Evolutionary conservation across 2,888 invertebrate genomes (phyloP), one percentile per base, ranked within the genome.

Genomic region (Drosophila flavopinicola): DNA sequence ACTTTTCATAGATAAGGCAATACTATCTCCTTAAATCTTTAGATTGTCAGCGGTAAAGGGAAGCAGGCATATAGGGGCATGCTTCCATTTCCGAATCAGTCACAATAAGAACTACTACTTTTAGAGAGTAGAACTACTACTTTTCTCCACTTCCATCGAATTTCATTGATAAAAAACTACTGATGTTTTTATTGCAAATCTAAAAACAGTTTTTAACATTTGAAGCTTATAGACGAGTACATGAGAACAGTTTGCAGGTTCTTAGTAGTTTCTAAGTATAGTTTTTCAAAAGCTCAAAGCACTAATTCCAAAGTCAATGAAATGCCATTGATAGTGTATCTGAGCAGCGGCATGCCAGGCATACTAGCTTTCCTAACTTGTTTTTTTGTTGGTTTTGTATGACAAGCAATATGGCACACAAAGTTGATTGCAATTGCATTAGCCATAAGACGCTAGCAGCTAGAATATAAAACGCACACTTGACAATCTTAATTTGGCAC

Each of bases 381-480:
- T 42, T 2, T 37, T 41, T 17, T 42, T 39, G 13, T n/a, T 49
- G 13, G 13, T 17, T 11, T 30, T 17, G n/a, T 30, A 9, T 23
- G 10, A 37, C 35, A 25, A n/a, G 15, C 4, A n/a, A 30, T 37
- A 32, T 20, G 30, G 4, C 42, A 47, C 41, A 65, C 47, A 75
- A 67, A 38, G 64, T 60, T 49, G 61, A 64, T 69, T 84, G 77
- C 77, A 73, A 66, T 77, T 73, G 58, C 41, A 66, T 77, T 73
- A 56, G 77, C 77, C 73, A 60, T 68, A 64, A 60, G 30, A 60
- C 41, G 59, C 47, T n/a, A n/a, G 30, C 39, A 35, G 42, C 67
- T 83, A 86, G 82, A 84, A 80, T 70, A 61, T 45, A 48, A 70
- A 71, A 27, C 77, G 78, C 70, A 63, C 58, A 80, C 78, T 69